Evolutionary conservation across 2,888 invertebrate genomes (phyloP).

Genomic region (Morinoia aosen): DNA sequence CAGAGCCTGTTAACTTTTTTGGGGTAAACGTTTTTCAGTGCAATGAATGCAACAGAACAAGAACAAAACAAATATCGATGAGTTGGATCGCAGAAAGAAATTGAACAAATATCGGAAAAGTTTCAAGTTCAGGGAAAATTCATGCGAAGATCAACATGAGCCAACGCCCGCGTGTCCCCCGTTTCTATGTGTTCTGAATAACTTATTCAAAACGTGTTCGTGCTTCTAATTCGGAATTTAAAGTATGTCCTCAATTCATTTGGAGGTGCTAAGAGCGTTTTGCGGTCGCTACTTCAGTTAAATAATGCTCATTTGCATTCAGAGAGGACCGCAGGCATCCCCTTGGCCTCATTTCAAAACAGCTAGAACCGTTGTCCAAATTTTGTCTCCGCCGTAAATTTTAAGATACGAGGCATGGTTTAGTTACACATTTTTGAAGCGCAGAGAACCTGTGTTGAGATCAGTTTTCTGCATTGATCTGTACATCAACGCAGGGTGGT

Average conservation of each 20-base stretch:
- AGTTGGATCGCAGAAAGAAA: background rate
- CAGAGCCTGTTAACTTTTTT: background rate
- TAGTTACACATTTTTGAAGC: background rate
- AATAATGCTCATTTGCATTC: conserved; percentile 30
- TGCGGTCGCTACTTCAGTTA: conserved; percentile 34
- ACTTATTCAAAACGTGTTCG: background rate
- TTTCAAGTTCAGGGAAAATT: background rate
- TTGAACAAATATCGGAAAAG: background rate
- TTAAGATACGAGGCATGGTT: background rate
- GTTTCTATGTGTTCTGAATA: background rate
- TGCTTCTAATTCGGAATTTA: conserved; percentile 5
- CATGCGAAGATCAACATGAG: background rate
- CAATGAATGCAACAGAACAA: background rate
- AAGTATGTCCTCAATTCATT: background rate
- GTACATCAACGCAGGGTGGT: background rate
- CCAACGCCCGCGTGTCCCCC: background rate
- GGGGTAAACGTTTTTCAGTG: background rate
- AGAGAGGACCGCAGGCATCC: background rate
- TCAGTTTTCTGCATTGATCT: background rate
- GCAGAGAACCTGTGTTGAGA: background rate
- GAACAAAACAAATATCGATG: background rate
- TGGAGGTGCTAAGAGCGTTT: background rate
- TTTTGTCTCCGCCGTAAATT: background rate
- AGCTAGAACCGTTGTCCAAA: background rate
- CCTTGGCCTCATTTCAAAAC: conserved; percentile 6